Base-by-base conservation (phyloP, 2,113 vertebrate species). In the Brachyhypopomus occidentalis region DNA sequence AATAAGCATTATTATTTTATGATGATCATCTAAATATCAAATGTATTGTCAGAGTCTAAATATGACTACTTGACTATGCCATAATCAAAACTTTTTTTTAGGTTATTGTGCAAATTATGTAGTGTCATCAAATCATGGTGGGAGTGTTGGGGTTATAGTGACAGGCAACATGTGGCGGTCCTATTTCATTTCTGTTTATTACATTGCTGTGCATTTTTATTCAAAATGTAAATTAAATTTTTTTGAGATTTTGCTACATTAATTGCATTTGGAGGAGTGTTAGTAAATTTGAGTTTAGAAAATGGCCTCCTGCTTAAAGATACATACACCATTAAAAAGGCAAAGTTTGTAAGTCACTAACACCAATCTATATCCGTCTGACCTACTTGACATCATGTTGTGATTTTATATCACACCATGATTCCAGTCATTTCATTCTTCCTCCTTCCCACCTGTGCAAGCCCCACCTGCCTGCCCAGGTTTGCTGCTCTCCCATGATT, bases 391-490 rank as follows among this genome's bases (percentile, higher is more conserved):
- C 30, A 64, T 17, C 45, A 36, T 16, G 25, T 63, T 73, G 41
- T 30, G 1, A 63, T 30, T 66, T 55, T 2, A 16, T 69, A 66
- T 20, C 9, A 25, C 23, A 30, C 71, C 55, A 36, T 75, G 69
- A 52, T 82, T 67, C 63, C 45, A 41, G 52, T 73, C 64, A 63
- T 69, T 70, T 71, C 63, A 75, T 9, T 78, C 30, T 75, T 81
- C 16, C 64, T 45, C 8, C 9, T 3, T 6, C 59, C 8, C 70
- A 59, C 63, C 60, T 69, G 30, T 75, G 41, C 72, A 25, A 38
- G 59, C 45, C 56, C 55, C 69, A 74, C 70, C 69, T 78, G 75
- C 58, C 64, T 72, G 60, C 22, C 25, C 78, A 72, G 63, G 30
- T 36, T 69, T 48, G 36, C 48, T 62, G 56, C 58, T 75, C 78